Evolutionary conservation across 2,888 invertebrate species (phyloP).

Genomic region (Athetis lepigone): DNA sequence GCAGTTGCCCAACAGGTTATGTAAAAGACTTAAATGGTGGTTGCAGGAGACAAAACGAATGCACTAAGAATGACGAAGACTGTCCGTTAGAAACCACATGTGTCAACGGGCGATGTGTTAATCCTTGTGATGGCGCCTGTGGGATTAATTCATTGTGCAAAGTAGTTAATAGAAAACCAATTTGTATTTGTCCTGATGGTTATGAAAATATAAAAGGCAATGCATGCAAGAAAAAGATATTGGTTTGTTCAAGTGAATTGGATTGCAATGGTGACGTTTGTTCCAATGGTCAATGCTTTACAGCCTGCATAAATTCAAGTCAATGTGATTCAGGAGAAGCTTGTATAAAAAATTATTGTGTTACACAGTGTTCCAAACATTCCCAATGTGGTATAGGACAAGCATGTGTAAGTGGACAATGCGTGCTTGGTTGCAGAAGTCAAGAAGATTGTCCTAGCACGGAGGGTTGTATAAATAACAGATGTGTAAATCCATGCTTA

Average conservation of each 20-base stretch:
- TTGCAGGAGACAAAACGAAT: conserved; percentile 95
- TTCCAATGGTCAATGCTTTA: conserved; percentile 95
- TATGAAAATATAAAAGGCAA: conserved; percentile 92
- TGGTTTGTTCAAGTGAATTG: conserved; percentile 92
- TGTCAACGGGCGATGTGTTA: conserved; percentile 93
- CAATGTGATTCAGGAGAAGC: conserved; percentile 95
- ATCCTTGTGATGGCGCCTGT: conserved; percentile 96
- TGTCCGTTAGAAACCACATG: conserved; percentile 95
- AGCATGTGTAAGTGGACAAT: conserved; percentile 95
- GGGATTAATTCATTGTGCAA: conserved; percentile 95
- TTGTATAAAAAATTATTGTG: conserved; percentile 95
- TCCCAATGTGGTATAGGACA: conserved; percentile 94
- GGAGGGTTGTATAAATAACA: conserved; percentile 95
- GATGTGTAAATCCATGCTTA: conserved; percentile 96
- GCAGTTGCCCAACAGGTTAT: conserved; percentile 94
- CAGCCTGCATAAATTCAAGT: conserved; percentile 93
- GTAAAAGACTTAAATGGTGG: conserved; percentile 94
- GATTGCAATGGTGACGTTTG: conserved; percentile 96
- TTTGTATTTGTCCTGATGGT: conserved; percentile 94
- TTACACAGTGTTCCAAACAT: conserved; percentile 95
- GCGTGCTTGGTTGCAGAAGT: conserved; percentile 95
- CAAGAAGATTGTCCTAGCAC: conserved; percentile 94
- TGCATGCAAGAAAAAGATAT: conserved; percentile 93
- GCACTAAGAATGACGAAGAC: conserved; percentile 93
- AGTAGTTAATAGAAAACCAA: conserved; percentile 93